These are phyloP conservation scores for Athene cunicularia DNA, from an alignment of 2,113 vertebrate species.

Conservation along the genomic window DNA sequence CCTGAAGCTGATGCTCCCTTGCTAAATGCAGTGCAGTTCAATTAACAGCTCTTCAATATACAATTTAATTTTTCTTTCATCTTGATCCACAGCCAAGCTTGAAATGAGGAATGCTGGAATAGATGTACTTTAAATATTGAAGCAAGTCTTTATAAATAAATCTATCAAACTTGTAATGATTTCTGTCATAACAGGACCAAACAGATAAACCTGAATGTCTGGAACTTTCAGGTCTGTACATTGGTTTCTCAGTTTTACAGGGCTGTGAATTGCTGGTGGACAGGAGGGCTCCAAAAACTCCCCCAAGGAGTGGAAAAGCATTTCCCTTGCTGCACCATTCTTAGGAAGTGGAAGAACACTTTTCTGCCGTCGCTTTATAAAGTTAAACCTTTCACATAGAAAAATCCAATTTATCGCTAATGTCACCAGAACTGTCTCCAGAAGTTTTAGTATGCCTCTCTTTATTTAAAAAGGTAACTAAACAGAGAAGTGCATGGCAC, in stretches of 20 bases:
- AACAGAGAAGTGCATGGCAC: not conserved
- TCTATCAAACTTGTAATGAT: conserved; percentile 80
- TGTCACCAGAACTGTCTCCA: not conserved
- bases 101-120: conserved; percentile 77
- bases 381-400: not conserved
- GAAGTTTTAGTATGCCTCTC: not conserved
- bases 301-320: not conserved
- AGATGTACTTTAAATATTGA: conserved; percentile 80
- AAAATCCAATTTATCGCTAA: not conserved
- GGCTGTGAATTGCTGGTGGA: not conserved
- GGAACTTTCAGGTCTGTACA: not conserved
- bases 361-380: not conserved
- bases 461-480: not conserved
- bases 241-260: conserved; percentile 46
- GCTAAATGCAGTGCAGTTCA: conserved; percentile 84
- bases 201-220: conserved; percentile 58
- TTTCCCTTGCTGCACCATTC: not conserved
- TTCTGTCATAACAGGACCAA: conserved; percentile 76
- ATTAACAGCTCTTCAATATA: conserved; percentile 87
- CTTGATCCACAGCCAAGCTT: conserved; percentile 81
- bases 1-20: conserved; percentile 73
- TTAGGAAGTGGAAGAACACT: not conserved
- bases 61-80: conserved; percentile 90
- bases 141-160: conserved; percentile 80
- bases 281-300: not conserved